phyloP scores from a whole-genome alignment of 1,140 invertebrate species.

The Sinonovacula constricta region DNA sequence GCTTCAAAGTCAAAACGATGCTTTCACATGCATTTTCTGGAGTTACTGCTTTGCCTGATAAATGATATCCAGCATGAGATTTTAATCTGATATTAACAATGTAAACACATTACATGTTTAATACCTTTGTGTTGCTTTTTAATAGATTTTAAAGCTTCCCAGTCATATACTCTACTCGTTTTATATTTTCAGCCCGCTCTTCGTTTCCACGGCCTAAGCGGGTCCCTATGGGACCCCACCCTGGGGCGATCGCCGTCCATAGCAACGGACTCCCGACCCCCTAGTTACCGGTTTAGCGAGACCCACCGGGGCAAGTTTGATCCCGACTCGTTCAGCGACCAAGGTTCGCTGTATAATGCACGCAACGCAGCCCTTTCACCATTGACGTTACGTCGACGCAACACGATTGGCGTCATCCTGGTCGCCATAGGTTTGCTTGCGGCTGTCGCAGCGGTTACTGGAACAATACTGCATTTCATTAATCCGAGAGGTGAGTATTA shows the following conservation, averaged over 20 bases:
- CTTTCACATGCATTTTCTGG: too few relatives aligned
- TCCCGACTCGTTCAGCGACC: constrained; percentile 9
- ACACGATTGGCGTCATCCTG: constrained; percentile 32
- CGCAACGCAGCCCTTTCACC: constrained; percentile 3
- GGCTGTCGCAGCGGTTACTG: constrained; percentile 22
- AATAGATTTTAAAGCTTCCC: too few relatives aligned
- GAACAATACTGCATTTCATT: constrained; percentile 25
- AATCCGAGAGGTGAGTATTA: constrained; percentile 38
- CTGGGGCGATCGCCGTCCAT: constrained; percentile 10
- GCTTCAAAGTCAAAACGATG: too few relatives aligned
- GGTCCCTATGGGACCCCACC: constrained; percentile 25
- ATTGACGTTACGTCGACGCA: constrained; percentile 21
- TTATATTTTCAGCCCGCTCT: constrained; percentile 45
- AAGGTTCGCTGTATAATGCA: not conserved
- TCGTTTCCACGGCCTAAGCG: constrained; percentile 44
- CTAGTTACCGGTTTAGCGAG: constrained; percentile 6
- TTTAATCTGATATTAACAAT: too few relatives aligned
- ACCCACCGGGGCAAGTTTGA: not conserved
- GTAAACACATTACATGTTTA: too few relatives aligned
- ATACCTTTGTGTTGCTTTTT: too few relatives aligned
- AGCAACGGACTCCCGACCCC: constrained; percentile 7
- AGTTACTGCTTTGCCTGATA: too few relatives aligned
- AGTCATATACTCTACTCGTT: too few relatives aligned
- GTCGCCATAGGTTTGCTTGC: constrained; percentile 42
- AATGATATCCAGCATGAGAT: too few relatives aligned